phyloP scores from a whole-genome alignment of 2,797 vertebrate genomes.

The Eremophila alpestris region DNA sequence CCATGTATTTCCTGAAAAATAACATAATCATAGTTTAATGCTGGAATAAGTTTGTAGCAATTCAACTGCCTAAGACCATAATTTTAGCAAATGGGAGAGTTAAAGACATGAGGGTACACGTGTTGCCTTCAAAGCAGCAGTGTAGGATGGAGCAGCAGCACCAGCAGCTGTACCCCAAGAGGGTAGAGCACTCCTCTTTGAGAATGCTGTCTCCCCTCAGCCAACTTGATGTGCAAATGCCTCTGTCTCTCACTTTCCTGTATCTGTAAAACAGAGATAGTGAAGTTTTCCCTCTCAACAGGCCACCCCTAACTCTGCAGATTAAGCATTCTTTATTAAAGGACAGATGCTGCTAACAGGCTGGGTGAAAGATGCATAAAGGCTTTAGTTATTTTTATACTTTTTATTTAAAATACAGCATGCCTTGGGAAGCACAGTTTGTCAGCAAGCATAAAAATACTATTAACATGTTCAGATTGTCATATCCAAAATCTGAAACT shows the following conservation, averaged over 20 bases:
- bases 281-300: not conserved
- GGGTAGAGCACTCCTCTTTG: fast-evolving
- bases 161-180: not conserved
- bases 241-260: not conserved
- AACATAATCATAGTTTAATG: not conserved
- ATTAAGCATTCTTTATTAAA: not conserved
- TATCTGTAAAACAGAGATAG: not conserved
- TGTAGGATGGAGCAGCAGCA: not conserved
- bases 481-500: conserved; percentile 64
- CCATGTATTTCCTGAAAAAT: not conserved
- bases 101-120: not conserved
- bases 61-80: not conserved
- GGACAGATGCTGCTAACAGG: not conserved
- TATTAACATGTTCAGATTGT: conserved; percentile 46
- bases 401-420: not conserved
- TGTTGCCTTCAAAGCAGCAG: not conserved
- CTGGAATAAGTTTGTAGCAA: not conserved
- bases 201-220: not conserved
- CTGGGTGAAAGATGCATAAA: not conserved
- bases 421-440: not conserved
- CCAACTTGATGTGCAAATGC: fast-evolving
- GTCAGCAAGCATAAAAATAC: conserved; percentile 36
- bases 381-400: not conserved
- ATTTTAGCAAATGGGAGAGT: not conserved
- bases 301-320: not conserved